Evolutionary conservation across 2,888 invertebrate species (phyloP).

Genomic region (Cheilosia vulpina): DNA sequence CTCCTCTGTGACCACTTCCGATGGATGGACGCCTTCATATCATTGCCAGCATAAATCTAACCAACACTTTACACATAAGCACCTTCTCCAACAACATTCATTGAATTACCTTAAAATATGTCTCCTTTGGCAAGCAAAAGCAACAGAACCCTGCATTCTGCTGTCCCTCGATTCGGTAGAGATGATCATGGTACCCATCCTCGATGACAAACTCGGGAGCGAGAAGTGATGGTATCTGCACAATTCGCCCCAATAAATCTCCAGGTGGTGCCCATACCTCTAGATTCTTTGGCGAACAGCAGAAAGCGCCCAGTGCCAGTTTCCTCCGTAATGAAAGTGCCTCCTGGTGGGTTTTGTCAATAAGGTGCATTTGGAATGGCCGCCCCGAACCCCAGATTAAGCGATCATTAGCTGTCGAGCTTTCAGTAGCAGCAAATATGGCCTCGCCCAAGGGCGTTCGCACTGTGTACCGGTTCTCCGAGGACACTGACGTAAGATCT

Average conservation of each 20-base stretch:
- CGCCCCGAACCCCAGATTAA: conserved; percentile 88
- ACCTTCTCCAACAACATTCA: neutral
- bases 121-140: conserved; percentile 82
- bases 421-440: conserved; percentile 89
- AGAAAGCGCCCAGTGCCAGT: conserved; percentile 88
- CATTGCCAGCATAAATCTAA: conserved; percentile 84
- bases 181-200: conserved; percentile 86
- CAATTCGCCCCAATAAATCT: conserved; percentile 88
- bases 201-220: conserved; percentile 88
- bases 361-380: conserved; percentile 90
- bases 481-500: conserved; percentile 84
- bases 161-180: conserved; percentile 91
- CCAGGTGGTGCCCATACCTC: conserved; percentile 90
- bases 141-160: conserved; percentile 85
- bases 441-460: conserved; percentile 90
- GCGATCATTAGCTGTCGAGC: conserved; percentile 86
- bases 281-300: conserved; percentile 88
- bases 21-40: conserved; percentile 85
- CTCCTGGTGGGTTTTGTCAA: conserved; percentile 93
- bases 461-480: conserved; percentile 89
- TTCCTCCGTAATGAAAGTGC: conserved; percentile 90
- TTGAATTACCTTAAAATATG: conserved; percentile 79
- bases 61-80: conserved; percentile 77
- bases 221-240: conserved; percentile 88
- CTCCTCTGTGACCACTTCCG: conserved; percentile 89